These are phyloP conservation scores for Myanophis thanlyinensis DNA, from an alignment of 2,113 vertebrate species.

Conservation along the genomic window DNA sequence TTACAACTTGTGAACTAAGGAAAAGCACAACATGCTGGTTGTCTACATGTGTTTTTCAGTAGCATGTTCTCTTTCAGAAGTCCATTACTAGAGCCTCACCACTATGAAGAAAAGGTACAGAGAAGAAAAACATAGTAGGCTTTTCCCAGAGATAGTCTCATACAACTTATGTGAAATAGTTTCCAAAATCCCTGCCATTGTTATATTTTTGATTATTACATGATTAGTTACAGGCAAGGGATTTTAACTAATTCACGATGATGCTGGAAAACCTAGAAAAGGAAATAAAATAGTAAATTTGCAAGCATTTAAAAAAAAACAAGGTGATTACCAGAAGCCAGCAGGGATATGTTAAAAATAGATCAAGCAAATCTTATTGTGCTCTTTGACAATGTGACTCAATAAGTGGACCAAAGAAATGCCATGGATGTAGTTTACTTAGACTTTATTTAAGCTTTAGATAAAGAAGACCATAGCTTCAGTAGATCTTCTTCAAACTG, in stretches of 20 bases:
- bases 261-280: background rate
- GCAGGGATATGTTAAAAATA: background rate
- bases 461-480: background rate
- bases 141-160: background rate
- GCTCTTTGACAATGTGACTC: background rate
- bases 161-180: background rate
- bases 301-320: background rate
- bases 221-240: background rate
- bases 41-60: background rate
- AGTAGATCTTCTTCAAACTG: background rate
- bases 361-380: background rate
- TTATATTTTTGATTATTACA: background rate
- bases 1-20: background rate
- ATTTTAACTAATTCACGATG: background rate
- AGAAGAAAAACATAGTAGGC: background rate
- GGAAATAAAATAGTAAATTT: background rate
- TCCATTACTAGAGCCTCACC: background rate
- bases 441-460: background rate
- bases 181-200: background rate
- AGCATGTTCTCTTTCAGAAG: background rate
- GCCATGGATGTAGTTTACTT: background rate
- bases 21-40: background rate
- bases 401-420: background rate
- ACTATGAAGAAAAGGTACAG: background rate
- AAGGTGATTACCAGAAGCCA: background rate